These are phyloP conservation scores for Tretioscincus oriximinensis DNA, from an alignment of 2,113 vertebrate species.

Conservation along the genomic window DNA sequence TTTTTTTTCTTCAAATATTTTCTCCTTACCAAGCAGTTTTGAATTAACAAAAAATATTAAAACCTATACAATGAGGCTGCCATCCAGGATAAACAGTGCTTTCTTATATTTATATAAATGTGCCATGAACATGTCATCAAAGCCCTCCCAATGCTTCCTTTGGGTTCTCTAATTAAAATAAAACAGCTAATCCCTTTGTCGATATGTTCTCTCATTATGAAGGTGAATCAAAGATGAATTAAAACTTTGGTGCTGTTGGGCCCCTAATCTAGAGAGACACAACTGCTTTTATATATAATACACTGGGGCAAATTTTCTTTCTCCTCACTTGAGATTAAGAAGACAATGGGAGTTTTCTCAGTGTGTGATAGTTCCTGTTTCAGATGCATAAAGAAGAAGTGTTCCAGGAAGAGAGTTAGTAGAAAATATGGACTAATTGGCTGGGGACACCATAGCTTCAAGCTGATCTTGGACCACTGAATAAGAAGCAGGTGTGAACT, in stretches of 20 bases:
- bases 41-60: not conserved
- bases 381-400: not conserved
- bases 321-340: not conserved
- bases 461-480: not conserved
- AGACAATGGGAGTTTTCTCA: not conserved
- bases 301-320: no score
- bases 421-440: not conserved
- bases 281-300: no score
- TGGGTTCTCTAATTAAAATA: no score
- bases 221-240: no score
- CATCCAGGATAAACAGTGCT: not conserved
- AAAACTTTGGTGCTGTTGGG: no score
- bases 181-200: no score
- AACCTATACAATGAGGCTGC: not conserved
- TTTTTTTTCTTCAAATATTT: conserved; percentile 19
- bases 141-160: no score
- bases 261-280: no score
- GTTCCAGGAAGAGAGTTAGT: not conserved
- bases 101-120: conserved; percentile 5
- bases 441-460: not conserved
- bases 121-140: not conserved
- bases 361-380: not conserved
- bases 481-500: not conserved
- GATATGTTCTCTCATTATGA: no score
- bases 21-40: not conserved